A percentile compares a stretch with the other conserved stretches of the same genome.
phyloP scores from a whole-genome alignment of 2,797 vertebrate genomes.

The Labroides dimidiatus region DNA sequence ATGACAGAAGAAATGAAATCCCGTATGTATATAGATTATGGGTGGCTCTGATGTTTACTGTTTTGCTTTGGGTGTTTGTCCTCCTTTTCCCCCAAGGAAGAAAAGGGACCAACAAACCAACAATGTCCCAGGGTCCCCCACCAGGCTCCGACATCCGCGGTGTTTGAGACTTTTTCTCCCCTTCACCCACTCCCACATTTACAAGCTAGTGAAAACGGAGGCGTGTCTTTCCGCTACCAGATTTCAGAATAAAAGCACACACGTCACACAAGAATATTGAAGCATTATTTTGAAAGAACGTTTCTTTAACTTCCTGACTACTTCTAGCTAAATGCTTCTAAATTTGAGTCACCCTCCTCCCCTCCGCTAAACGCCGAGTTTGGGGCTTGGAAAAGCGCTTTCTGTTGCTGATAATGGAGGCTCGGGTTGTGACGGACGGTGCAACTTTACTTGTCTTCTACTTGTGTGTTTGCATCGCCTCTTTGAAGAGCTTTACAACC shows the following conservation, averaged over 20 bases:
- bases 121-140: conserved; percentile 71
- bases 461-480: background rate
- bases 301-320: conserved; percentile 23
- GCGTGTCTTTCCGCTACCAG: fast-evolving
- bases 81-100: background rate
- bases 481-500: conserved; percentile 16
- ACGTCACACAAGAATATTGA: fast-evolving
- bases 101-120: conserved; percentile 44
- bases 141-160: conserved; percentile 71
- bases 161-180: conserved; percentile 75
- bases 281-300: conserved; percentile 34
- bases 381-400: conserved; percentile 81
- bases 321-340: background rate
- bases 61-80: background rate
- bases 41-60: background rate
- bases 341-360: conserved; percentile 51
- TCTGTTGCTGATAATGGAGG: conserved; percentile 75
- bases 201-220: conserved; percentile 1
- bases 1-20: conserved; percentile 27
- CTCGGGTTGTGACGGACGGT: conserved; percentile 53
- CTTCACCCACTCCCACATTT: conserved; percentile 72
- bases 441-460: conserved; percentile 66
- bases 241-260: conserved; percentile 37
- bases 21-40: conserved; percentile 13
- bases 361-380: conserved; percentile 75